A percentile compares a stretch with the other conserved stretches of the same genome.
Evolutionary conservation across 1,140 invertebrate species (phyloP).

Genomic region (Chrysomallon squamiferum): DNA sequence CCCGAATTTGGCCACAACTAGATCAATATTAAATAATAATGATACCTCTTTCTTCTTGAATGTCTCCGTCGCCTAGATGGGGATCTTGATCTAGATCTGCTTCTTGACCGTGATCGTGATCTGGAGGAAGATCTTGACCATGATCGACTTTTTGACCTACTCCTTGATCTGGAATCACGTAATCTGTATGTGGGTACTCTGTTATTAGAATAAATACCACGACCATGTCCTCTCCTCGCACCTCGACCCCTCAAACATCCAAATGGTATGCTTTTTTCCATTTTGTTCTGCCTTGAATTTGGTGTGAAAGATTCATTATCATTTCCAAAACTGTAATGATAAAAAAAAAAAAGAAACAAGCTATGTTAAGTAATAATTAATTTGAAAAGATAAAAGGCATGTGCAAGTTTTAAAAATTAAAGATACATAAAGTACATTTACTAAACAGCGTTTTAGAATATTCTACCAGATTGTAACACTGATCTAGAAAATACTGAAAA

Average conservation of each 20-base stretch:
- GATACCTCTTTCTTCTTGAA: neutral
- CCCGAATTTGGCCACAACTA: too few species aligned
- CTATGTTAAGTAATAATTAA: too few species aligned
- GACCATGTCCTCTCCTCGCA: neutral
- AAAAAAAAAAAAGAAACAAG: too few species aligned
- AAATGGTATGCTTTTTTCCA: slow-evolving; percentile 1
- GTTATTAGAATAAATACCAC: slow-evolving; percentile 28
- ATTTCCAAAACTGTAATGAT: too few species aligned
- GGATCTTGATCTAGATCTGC: slow-evolving; percentile 56
- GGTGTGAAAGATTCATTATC: too few species aligned
- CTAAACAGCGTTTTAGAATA: too few species aligned
- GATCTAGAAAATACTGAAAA: too few species aligned
- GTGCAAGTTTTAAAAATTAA: too few species aligned
- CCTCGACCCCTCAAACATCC: slow-evolving; percentile 5
- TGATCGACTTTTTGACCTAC: slow-evolving; percentile 50
- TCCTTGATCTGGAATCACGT: slow-evolving; percentile 47
- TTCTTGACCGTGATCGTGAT: slow-evolving; percentile 59
- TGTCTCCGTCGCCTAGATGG: slow-evolving; percentile 53
- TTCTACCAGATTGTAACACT: too few species aligned
- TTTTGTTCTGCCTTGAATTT: too few species aligned
- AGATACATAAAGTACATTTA: too few species aligned
- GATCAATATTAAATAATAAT: too few species aligned
- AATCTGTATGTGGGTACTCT: slow-evolving; percentile 45
- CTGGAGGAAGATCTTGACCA: slow-evolving; percentile 42
- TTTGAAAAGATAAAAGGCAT: neutral